Percentiles rank a stretch among this genome's conserved stretches.
Conservation (phyloP, 2,797 vertebrate species). For the Coregonus ussuriensis region DNA sequence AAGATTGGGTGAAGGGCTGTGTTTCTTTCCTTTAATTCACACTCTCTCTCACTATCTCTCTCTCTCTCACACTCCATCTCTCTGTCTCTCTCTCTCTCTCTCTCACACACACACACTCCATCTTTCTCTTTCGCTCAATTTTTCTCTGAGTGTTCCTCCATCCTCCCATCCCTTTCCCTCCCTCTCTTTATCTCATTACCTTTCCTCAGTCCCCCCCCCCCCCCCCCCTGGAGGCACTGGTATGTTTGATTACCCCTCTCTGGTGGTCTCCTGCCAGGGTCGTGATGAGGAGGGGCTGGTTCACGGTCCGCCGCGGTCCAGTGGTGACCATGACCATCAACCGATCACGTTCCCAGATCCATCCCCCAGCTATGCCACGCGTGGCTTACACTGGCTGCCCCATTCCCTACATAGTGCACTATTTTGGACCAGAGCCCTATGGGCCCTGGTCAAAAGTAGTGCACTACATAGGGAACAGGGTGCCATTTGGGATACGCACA, state of each 20-base stretch:
- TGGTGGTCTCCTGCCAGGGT: conserved; percentile 10
- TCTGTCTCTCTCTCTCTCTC: not conserved
- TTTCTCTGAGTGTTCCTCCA: not conserved
- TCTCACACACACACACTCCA: not conserved
- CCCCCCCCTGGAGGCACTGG: not conserved
- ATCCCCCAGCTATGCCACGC: not conserved
- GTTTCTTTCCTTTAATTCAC: not conserved
- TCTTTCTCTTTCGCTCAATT: not conserved
- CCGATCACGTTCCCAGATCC: not conserved
- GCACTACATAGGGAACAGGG: not conserved
- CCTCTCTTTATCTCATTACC: not conserved
- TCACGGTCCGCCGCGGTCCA: not conserved
- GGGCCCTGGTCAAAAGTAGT: not conserved
- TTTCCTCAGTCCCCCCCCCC: not conserved
- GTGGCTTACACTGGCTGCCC: not conserved
- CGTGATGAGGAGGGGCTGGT: not conserved
- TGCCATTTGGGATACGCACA: not conserved
- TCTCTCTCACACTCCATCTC: not conserved
- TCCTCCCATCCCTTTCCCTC: not conserved
- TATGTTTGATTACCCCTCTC: not conserved
- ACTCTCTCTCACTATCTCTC: not conserved
- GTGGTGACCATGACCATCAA: not conserved
- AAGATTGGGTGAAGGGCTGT: not conserved
- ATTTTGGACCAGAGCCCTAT: not conserved
- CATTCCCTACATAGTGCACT: not conserved